Evolutionary conservation across 2,113 vertebrate genomes (phyloP).

Genomic region (Phainopepla nitens): DNA sequence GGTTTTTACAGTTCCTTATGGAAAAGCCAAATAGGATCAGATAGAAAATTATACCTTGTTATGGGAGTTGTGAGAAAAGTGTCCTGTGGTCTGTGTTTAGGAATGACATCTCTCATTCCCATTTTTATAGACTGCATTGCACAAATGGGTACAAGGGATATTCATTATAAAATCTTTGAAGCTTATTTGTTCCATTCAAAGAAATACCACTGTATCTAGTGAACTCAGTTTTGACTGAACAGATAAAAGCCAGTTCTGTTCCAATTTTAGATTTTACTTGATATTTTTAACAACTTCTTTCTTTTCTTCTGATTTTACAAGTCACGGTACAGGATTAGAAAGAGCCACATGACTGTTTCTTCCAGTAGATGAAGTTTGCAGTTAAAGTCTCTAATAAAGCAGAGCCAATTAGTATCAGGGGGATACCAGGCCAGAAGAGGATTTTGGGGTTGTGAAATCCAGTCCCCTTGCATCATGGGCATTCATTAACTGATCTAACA

Average conservation of each 20-base stretch:
- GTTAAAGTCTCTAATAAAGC: neutral
- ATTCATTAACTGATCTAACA: neutral
- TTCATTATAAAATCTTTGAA: constrained; percentile 19
- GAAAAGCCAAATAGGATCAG: neutral
- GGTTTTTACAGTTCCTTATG: neutral
- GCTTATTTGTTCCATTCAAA: constrained; percentile 10
- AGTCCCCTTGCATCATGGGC: neutral
- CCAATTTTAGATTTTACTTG: neutral
- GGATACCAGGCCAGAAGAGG: neutral
- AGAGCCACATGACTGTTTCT: neutral
- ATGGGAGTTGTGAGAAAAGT: neutral
- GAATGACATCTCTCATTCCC: neutral
- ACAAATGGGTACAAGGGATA: neutral
- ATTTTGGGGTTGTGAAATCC: neutral
- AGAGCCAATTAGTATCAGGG: neutral
- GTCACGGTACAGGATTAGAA: neutral
- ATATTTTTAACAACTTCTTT: constrained; percentile 15
- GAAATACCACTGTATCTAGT: neutral
- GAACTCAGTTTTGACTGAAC: neutral
- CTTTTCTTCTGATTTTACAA: neutral
- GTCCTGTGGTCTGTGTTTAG: neutral
- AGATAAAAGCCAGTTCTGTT: constrained; percentile 1
- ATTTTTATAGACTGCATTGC: neutral
- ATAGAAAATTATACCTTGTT: neutral
- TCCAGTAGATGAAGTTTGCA: neutral